Evolutionary conservation across 2,113 vertebrate species (phyloP).

Genomic region (Lepidothrix coronata): DNA sequence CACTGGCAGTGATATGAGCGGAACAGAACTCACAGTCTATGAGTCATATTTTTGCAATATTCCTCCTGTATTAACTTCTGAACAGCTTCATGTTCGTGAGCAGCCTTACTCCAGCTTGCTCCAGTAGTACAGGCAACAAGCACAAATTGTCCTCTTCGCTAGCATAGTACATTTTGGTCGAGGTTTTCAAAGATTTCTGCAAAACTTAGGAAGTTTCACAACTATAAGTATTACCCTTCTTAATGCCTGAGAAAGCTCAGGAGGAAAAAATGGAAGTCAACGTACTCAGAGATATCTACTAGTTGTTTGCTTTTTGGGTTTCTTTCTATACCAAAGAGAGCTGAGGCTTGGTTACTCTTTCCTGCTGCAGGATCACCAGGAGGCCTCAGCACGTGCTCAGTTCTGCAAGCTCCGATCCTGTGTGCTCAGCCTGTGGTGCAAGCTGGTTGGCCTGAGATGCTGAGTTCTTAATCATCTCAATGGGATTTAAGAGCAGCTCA

Average conservation of each 20-base stretch:
- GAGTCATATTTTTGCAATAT: neutral
- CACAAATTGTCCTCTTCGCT: neutral
- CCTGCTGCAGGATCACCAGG: neutral
- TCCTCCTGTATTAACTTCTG: neutral
- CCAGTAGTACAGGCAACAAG: neutral
- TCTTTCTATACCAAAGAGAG: neutral
- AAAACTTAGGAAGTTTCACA: neutral
- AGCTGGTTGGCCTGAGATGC: neutral
- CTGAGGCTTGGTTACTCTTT: neutral
- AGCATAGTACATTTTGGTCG: neutral
- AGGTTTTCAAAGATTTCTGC: neutral
- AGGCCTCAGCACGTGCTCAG: neutral
- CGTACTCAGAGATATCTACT: neutral
- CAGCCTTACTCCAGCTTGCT: neutral
- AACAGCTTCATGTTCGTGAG: neutral
- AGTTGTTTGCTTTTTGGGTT: neutral
- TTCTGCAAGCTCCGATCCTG: fast-evolving
- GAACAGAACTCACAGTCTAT: neutral
- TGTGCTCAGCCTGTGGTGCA: neutral
- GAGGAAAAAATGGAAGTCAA: neutral
- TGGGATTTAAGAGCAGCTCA: neutral
- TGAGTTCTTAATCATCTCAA: neutral
- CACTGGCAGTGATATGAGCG: neutral
- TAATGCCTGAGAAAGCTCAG: neutral
- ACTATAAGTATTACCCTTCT: neutral